phyloP scores from a whole-genome alignment of 1,140 invertebrate genomes.

The Scaptomyza montana region DNA sequence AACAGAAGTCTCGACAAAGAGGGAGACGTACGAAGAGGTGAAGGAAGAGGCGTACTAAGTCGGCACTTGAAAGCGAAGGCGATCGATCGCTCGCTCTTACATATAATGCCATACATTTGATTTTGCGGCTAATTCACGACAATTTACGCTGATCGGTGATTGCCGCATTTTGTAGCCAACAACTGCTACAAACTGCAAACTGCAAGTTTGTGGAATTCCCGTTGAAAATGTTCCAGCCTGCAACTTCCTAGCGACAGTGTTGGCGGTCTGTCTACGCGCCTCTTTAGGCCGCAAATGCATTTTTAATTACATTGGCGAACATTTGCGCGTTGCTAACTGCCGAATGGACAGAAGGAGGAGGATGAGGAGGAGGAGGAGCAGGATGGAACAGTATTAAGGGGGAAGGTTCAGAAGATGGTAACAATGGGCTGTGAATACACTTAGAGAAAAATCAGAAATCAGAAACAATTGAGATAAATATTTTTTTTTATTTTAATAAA shows the following conservation, averaged over 20 bases:
- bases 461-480: no score
- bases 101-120: conserved; percentile 63
- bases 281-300: conserved; percentile 71
- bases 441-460: background rate
- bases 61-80: conserved; percentile 44
- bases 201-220: conserved; percentile 7
- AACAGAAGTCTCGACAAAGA: background rate
- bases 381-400: no score
- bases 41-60: background rate
- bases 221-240: conserved; percentile 20
- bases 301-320: conserved; percentile 80
- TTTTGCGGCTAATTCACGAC: conserved; percentile 68
- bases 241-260: conserved; percentile 46
- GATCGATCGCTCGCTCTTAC: background rate
- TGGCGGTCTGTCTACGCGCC: conserved; percentile 51
- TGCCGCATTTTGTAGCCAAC: conserved; percentile 18
- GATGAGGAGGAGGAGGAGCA: background rate
- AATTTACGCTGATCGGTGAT: conserved; percentile 73
- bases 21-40: no score
- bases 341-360: background rate
- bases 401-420: conserved; percentile 13
- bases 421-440: conserved; percentile 46
- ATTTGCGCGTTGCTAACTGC: conserved; percentile 57
- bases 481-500: no score
- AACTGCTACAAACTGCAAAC: background rate